Conservation (phyloP, 2,888 invertebrate genomes). For the Idaea dimidiata region DNA sequence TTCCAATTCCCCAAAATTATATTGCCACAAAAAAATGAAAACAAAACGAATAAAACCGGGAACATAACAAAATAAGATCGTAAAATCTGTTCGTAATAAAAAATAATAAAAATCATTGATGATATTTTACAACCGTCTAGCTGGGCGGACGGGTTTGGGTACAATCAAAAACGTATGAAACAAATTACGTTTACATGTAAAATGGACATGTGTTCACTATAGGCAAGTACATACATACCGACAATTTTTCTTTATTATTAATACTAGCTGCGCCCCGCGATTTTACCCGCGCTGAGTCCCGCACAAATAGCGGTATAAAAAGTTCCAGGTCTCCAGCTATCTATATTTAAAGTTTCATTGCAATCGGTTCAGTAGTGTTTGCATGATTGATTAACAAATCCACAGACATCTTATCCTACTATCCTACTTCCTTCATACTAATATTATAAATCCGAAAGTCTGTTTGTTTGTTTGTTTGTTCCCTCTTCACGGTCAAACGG, state of each 20-base stretch:
- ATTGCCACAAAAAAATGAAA: not conserved
- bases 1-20: not conserved
- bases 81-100: not conserved
- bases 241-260: not conserved
- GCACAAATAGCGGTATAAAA: too few species aligned
- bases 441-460: too few species aligned
- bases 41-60: not conserved
- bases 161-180: not conserved
- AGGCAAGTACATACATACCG: not conserved
- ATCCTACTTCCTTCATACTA: too few species aligned
- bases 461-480: too few species aligned
- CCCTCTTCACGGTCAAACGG: too few species aligned
- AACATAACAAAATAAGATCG: not conserved
- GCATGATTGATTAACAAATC: too few species aligned
- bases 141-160: not conserved
- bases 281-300: too few species aligned
- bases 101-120: not conserved
- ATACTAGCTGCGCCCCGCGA: too few species aligned
- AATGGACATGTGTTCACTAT: constrained; percentile 11
- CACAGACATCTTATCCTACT: too few species aligned
- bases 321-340: too few species aligned
- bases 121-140: not conserved
- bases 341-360: too few species aligned
- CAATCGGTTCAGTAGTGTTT: too few species aligned
- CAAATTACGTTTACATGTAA: not conserved